Evolutionary conservation across 2,888 invertebrate species (phyloP).

Genomic region (Apoderus coryli): DNA sequence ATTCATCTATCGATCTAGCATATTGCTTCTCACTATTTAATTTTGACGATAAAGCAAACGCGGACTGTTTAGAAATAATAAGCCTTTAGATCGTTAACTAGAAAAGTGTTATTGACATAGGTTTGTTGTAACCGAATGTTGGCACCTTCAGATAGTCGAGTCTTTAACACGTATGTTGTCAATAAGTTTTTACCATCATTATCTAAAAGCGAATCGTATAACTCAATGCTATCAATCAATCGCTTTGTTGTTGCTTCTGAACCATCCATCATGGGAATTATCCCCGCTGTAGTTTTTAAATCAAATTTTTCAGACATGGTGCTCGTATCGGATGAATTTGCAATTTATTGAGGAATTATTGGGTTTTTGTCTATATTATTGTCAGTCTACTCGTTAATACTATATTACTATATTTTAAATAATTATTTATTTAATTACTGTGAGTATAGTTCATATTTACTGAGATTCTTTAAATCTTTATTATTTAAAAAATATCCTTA

Average conservation of each 20-base stretch:
- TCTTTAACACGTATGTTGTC: too few species aligned
- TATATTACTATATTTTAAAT: slow-evolving; percentile 1
- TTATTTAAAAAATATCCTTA: slow-evolving; percentile 4
- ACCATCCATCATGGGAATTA: slow-evolving; percentile 6
- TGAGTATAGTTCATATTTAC: too few species aligned
- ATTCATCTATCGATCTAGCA: too few species aligned
- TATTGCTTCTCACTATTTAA: slow-evolving; percentile 3
- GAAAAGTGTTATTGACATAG: too few species aligned
- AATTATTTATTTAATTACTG: too few species aligned
- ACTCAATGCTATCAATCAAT: slow-evolving; percentile 4
- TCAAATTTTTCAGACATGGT: neutral
- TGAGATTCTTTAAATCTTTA: too few species aligned
- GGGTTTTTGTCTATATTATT: neutral
- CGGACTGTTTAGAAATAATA: slow-evolving; percentile 3
- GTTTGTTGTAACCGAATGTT: slow-evolving; percentile 2
- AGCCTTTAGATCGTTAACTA: too few species aligned
- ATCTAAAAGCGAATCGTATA: slow-evolving; percentile 6
- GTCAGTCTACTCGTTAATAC: slow-evolving; percentile 1
- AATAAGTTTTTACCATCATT: slow-evolving; percentile 4
- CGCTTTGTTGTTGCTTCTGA: slow-evolving; percentile 1
- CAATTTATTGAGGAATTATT: slow-evolving; percentile 1
- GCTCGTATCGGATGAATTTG: neutral
- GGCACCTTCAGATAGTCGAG: neutral
- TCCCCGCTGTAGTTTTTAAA: slow-evolving; percentile 3
- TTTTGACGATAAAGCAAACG: neutral